These are phyloP conservation scores for Nemopilema nomurai DNA, from an alignment of 30 jellyfish, hydroid and myxozoan species.

Conservation along the genomic window DNA sequence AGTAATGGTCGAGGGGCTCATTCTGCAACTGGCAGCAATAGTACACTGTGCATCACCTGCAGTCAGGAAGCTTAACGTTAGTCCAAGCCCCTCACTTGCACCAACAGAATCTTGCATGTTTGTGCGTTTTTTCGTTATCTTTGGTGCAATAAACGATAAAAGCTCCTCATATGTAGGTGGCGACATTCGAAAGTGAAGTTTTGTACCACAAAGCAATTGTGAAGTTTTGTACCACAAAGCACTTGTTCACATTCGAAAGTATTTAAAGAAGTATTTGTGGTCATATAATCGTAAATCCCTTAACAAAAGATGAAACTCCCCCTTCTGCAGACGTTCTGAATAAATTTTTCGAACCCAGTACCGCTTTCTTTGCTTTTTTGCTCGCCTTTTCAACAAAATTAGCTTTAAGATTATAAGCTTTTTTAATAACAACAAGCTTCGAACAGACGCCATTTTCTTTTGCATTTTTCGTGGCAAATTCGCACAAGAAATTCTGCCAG, in stretches of 20 bases:
- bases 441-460: constrained; percentile 17
- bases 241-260: too few species aligned
- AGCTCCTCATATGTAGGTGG: constrained; percentile 7
- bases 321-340: constrained; percentile 27
- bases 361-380: constrained; percentile 8
- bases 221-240: too few species aligned
- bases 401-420: background rate
- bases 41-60: constrained; percentile 23
- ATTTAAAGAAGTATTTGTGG: constrained; percentile 5
- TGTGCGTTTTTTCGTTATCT: background rate
- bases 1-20: constrained; percentile 39
- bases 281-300: constrained; percentile 28
- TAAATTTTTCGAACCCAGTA: constrained; percentile 40
- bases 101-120: constrained; percentile 13
- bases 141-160: background rate
- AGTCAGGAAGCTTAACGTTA: constrained; percentile 6
- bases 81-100: constrained; percentile 7
- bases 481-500: background rate
- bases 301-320: constrained; percentile 27
- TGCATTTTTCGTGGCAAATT: background rate
- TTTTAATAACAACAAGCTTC: constrained; percentile 7
- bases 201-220: too few species aligned
- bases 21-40: constrained; percentile 22
- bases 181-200: too few species aligned
- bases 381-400: constrained; percentile 6